These are phyloP conservation scores for Drosophila borealis DNA, from an alignment of 2,888 invertebrate species.

Conservation along the genomic window DNA sequence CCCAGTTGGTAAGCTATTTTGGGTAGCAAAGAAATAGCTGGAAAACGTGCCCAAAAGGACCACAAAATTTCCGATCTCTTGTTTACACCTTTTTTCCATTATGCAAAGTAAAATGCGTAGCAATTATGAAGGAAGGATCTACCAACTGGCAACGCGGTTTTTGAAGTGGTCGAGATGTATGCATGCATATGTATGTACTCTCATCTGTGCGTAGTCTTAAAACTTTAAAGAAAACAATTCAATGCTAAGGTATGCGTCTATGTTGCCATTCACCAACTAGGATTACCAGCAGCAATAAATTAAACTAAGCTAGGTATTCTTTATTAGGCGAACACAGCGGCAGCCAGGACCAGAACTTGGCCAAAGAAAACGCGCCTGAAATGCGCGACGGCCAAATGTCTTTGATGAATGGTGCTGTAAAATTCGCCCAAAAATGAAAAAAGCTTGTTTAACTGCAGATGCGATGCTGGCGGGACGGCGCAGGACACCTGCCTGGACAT, in stretches of 20 bases:
- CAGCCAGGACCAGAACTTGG: constrained; percentile 5
- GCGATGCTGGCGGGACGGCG: not conserved
- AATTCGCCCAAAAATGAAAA: constrained; percentile 39
- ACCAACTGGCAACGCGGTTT: not conserved
- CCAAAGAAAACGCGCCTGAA: constrained; percentile 9
- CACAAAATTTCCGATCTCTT: constrained; percentile 34
- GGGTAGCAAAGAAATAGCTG: not conserved
- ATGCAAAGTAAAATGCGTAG: constrained; percentile 11
- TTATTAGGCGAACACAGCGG: constrained; percentile 6
- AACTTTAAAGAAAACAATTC: constrained; percentile 16
- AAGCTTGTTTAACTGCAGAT: constrained; percentile 24
- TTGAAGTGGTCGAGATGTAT: not conserved
- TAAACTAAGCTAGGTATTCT: constrained; percentile 48
- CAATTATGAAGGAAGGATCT: not conserved
- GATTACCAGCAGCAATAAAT: constrained; percentile 74
- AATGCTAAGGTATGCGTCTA: constrained; percentile 12
- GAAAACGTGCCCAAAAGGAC: constrained; percentile 21
- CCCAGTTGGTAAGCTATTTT: constrained; percentile 13
- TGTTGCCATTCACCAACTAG: constrained; percentile 69
- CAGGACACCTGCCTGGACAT: not conserved
- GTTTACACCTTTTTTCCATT: constrained; percentile 13
- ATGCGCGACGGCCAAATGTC: constrained; percentile 33
- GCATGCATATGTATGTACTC: not conserved
- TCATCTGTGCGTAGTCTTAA: not conserved
- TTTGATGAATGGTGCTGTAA: constrained; percentile 70